Evolutionary conservation across 2,797 vertebrate species (phyloP), one percentile per base, ranked within the genome.

Genomic region (Platalea minor): DNA sequence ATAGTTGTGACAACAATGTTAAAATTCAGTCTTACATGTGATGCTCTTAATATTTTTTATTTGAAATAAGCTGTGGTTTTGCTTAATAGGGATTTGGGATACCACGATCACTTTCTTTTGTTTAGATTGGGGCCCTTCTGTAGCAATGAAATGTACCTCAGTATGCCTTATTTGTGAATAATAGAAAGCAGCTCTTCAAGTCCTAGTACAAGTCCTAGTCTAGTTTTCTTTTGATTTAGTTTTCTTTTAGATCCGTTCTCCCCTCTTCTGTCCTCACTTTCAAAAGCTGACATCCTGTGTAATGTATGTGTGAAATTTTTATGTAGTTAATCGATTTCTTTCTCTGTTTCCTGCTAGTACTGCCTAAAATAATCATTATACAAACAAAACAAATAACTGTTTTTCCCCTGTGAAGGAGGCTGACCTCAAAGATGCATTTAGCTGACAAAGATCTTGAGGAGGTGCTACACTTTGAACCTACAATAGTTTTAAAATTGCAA

Each of bases 131-230:
- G 10, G 14, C 13, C 46, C 26, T 80, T 80, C 46, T 63, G 35
- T 63, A 75, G 67, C 45, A 64, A 2, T 37, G n/a, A 35, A 64
- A 37, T 0, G 0, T 72, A 68, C 15, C 19, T 92, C 0, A 1
- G 4, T n/a, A 9, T 54, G 61, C 41, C 23, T 67, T 69, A 24
- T 65, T 69, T 87, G 41, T 81, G 28, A 56, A 13, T 70, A 43
- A 37, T 7, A 45, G 43, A 63, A 68, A 67, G 39, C 48, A 84
- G 25, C n/a, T 91, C 39, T 68, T 77, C 26, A 64, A 63, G 61
- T 67, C 33, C 41, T 81, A 56, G 51, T 56, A 48, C 12, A 35
- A 41, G 39, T 41, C 39, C 41, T n/a, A 45, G 4, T 45, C 11
- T 73, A 9, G 18, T 50, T 64, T 88, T 88, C 33, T 72, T 70